phyloP scores from a whole-genome alignment of 2,888 invertebrate genomes.

The Alloscopus bannaensis region DNA sequence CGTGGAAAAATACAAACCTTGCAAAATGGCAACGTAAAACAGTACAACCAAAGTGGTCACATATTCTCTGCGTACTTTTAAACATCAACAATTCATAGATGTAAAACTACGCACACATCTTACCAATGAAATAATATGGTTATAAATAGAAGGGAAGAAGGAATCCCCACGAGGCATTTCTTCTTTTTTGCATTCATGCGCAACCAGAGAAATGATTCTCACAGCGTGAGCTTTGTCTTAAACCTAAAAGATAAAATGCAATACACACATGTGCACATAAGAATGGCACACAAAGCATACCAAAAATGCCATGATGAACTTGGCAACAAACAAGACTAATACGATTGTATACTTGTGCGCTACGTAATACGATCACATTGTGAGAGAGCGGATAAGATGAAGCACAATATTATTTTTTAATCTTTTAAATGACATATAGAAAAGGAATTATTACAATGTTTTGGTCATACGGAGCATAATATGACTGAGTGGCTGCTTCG shows the following conservation, averaged over 20 bases:
- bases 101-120: too few species aligned
- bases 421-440: slow-evolving; percentile 8
- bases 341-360: too few species aligned
- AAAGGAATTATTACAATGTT: slow-evolving; percentile 40
- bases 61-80: too few species aligned
- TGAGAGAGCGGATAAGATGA: slow-evolving; percentile 2
- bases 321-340: slow-evolving; percentile 42
- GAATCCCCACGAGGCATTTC: slow-evolving; percentile 60
- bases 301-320: slow-evolving; percentile 44
- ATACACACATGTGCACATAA: too few species aligned
- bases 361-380: slow-evolving; percentile 18
- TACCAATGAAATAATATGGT: slow-evolving; percentile 21
- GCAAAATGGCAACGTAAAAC: too few species aligned
- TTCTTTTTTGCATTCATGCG: slow-evolving; percentile 58
- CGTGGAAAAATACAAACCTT: too few species aligned
- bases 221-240: slow-evolving; percentile 54
- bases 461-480: slow-evolving; percentile 29
- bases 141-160: slow-evolving; percentile 59
- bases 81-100: too few species aligned
- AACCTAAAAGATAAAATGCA: slow-evolving; percentile 27
- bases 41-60: too few species aligned
- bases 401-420: background rate
- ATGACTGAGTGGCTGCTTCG: too few species aligned
- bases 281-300: slow-evolving; percentile 21
- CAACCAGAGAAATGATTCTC: slow-evolving; percentile 61